These are phyloP conservation scores for Torymus auratus DNA, from an alignment of 2,888 invertebrate genomes.

Conservation along the genomic window DNA sequence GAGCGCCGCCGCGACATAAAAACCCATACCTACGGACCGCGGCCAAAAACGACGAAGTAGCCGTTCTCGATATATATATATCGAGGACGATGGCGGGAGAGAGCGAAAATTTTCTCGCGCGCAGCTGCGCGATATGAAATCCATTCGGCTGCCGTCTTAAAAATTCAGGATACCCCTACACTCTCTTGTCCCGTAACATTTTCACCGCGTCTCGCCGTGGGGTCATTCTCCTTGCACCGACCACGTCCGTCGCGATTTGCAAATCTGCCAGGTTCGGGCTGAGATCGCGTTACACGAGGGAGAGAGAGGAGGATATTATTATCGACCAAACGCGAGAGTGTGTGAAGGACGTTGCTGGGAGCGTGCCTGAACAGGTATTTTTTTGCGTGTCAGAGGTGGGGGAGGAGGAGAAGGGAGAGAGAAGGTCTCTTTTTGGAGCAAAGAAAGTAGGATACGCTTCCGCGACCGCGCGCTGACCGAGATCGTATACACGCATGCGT, in stretches of 20 bases:
- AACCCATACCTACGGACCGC: too few species aligned
- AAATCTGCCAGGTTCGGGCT: conserved; percentile 18
- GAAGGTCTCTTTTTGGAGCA: neutral
- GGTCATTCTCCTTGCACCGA: too few species aligned
- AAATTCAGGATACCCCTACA: neutral
- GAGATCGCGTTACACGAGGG: neutral
- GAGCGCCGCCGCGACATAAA: too few species aligned
- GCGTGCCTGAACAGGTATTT: conserved; percentile 12
- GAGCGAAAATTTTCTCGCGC: too few species aligned
- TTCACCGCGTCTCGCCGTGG: too few species aligned
- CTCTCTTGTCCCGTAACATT: neutral
- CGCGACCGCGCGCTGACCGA: too few species aligned
- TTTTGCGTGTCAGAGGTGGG: neutral
- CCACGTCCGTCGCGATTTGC: conserved; percentile 19
- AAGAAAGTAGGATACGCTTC: neutral
- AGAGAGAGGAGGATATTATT: neutral
- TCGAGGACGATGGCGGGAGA: too few species aligned
- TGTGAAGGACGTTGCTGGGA: conserved; percentile 17
- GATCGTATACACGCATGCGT: too few species aligned
- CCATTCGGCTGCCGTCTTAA: neutral
- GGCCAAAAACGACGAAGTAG: too few species aligned
- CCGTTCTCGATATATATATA: too few species aligned
- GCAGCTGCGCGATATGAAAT: neutral
- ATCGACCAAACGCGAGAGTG: conserved; percentile 49
- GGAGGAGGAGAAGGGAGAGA: too few species aligned